A percentile compares a stretch with the other conserved stretches of the same genome.
Conservation (phyloP, 2,888 invertebrate species). For the Drosophila putrida region DNA sequence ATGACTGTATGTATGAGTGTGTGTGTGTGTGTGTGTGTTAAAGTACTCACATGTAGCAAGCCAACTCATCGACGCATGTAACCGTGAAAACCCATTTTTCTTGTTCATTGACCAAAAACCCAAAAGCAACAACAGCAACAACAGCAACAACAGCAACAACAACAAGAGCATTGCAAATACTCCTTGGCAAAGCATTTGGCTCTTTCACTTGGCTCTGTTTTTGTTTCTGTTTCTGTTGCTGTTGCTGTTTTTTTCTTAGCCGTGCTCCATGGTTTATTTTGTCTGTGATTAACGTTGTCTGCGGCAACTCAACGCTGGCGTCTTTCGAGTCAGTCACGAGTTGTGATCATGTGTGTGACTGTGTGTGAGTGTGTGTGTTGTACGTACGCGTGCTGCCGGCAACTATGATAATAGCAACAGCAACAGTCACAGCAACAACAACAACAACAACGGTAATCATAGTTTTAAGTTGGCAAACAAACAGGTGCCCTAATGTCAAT, state of each 20-base stretch:
- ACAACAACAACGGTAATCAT: constrained; percentile 72
- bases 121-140: constrained; percentile 32
- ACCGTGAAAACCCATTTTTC: constrained; percentile 80
- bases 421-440: constrained; percentile 43
- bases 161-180: constrained; percentile 40
- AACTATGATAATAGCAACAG: constrained; percentile 49
- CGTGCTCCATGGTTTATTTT: constrained; percentile 49
- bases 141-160: constrained; percentile 5
- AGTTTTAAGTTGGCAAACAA: constrained; percentile 74
- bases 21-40: constrained; percentile 13
- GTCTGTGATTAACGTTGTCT: constrained; percentile 73
- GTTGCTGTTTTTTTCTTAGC: constrained; percentile 6
- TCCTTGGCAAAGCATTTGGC: constrained; percentile 48
- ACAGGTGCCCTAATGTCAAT: constrained; percentile 80
- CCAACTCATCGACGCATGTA: constrained; percentile 68
- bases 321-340: constrained; percentile 69
- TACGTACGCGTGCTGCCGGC: constrained; percentile 71
- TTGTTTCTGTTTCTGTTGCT: not conserved
- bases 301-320: constrained; percentile 38
- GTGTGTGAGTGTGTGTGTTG: constrained; percentile 28
- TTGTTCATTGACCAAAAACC: constrained; percentile 80
- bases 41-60: constrained; percentile 37
- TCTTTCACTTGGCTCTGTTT: constrained; percentile 63
- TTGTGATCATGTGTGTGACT: constrained; percentile 45
- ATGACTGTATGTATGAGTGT: constrained; percentile 18